Evolutionary conservation across 2,113 vertebrate species (phyloP).

Genomic region (Tachycineta bicolor): DNA sequence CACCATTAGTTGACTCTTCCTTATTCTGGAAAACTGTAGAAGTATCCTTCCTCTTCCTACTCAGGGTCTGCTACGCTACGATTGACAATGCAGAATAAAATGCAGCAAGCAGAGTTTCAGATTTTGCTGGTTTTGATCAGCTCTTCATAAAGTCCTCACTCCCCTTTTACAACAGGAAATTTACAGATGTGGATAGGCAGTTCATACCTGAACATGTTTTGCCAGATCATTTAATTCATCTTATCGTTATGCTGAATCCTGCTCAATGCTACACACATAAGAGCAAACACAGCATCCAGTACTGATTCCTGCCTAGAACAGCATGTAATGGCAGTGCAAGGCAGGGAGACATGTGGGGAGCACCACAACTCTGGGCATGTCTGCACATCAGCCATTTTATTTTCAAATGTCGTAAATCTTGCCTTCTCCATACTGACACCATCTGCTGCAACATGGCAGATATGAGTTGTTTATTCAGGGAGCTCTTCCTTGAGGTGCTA

Average conservation of each 20-base stretch:
- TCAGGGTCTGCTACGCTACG: background rate
- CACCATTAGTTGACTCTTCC: background rate
- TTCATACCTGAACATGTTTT: background rate
- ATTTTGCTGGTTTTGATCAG: background rate
- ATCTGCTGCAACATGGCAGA: background rate
- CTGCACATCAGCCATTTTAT: background rate
- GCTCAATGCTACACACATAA: background rate
- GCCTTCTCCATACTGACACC: background rate
- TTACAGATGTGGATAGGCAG: background rate
- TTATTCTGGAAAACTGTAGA: background rate
- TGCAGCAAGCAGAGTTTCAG: background rate
- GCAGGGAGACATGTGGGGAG: background rate
- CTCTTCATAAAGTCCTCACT: background rate
- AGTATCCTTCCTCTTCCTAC: background rate
- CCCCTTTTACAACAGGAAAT: background rate
- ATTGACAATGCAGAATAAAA: background rate
- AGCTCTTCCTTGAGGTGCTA: background rate
- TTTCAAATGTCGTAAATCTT: background rate
- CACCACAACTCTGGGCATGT: background rate
- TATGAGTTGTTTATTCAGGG: background rate
- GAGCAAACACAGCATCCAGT: background rate
- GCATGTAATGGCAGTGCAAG: fast-evolving
- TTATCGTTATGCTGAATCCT: background rate
- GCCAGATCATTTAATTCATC: background rate
- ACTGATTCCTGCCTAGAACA: background rate